Base-by-base conservation (phyloP, 2,113 vertebrate genomes). In the Bagarius yarrelli region DNA sequence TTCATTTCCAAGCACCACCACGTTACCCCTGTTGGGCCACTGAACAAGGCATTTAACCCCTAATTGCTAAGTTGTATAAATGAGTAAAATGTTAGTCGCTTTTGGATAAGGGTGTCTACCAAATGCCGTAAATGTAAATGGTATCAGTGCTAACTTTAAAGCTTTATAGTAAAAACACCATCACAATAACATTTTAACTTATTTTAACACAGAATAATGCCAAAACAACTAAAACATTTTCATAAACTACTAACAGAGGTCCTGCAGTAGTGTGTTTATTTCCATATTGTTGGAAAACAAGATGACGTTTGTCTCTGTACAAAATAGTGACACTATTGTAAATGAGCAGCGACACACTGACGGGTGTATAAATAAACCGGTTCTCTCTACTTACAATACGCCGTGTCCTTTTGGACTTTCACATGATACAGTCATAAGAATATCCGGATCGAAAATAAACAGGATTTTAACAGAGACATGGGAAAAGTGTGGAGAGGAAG, bases 251-350 rank as follows among this genome's bases (percentile, higher is more conserved):
- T 27, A 6, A 76, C 76, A 85, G 57, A 66, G 59, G 50, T 63
- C 75, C 64, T 81, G 85, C 83, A 67, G 80, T 84, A 83, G 82
- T 90, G 86, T 83, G 77, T 82, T 78, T 78, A 79, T 90, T 91
- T 70, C 89, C 83, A 89, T 88, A 81, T 63, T 72, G 63, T 47
- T 75, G 70, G 86, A 85, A 85, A 75, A 71, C 82, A 74, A 63
- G 84, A 76, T 83, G 83, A 83, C 19, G 77, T 77, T 83, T 84
- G 80, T 73, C 87, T 89, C 73, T 79, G 87, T 88, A 91, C 90
- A 90, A 92, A 92, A 87, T 89, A 87, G 89, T 87, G 84, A 88
- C 87, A 85, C 8, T 86, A 81, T 50, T 44, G 61, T 66, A 67
- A 53, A 14, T 53, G 64, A 70, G 53, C 56, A 57, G 61, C 56